Conservation (phyloP, 2,113 vertebrate species). For the Tetraodon nigroviridis region DNA sequence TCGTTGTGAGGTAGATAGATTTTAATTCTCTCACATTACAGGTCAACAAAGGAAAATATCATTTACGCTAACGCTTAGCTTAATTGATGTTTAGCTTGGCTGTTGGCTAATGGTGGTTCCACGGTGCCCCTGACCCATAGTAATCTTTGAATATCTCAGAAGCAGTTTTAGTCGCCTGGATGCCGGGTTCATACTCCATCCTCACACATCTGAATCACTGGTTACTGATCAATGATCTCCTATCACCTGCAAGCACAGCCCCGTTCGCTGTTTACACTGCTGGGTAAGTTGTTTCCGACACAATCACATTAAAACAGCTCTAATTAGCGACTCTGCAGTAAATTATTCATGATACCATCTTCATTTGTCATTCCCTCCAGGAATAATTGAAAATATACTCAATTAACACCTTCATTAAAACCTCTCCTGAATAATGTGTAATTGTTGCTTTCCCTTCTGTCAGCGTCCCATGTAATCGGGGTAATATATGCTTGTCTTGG, state of each 20-base stretch:
- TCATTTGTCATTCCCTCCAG: slow-evolving; percentile 32
- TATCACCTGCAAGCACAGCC: slow-evolving; percentile 18
- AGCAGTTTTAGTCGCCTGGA: not conserved
- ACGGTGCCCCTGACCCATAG: too few relatives aligned
- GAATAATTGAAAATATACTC: slow-evolving; percentile 53
- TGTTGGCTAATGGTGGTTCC: too few relatives aligned
- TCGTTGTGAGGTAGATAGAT: too few relatives aligned
- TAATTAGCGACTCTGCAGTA: slow-evolving; percentile 34
- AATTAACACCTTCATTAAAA: slow-evolving; percentile 55
- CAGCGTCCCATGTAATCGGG: slow-evolving; percentile 31
- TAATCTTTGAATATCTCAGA: too few relatives aligned
- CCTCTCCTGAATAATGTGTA: slow-evolving; percentile 31
- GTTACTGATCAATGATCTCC: slow-evolving; percentile 25
- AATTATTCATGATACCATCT: slow-evolving; percentile 44
- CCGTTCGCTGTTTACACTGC: slow-evolving; percentile 12
- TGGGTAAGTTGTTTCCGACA: slow-evolving; percentile 1
- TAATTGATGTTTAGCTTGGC: too few relatives aligned
- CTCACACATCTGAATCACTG: slow-evolving; percentile 29
- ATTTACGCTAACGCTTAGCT: too few relatives aligned
- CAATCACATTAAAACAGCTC: slow-evolving; percentile 38
- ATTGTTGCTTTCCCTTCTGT: slow-evolving; percentile 43
- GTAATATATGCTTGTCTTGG: slow-evolving; percentile 41
- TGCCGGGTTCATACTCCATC: not conserved
- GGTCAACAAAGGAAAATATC: too few relatives aligned
- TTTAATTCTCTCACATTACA: too few relatives aligned